These are phyloP conservation scores for Cochlearius cochlearius DNA, from an alignment of 2,113 vertebrate genomes.

Conservation along the genomic window DNA sequence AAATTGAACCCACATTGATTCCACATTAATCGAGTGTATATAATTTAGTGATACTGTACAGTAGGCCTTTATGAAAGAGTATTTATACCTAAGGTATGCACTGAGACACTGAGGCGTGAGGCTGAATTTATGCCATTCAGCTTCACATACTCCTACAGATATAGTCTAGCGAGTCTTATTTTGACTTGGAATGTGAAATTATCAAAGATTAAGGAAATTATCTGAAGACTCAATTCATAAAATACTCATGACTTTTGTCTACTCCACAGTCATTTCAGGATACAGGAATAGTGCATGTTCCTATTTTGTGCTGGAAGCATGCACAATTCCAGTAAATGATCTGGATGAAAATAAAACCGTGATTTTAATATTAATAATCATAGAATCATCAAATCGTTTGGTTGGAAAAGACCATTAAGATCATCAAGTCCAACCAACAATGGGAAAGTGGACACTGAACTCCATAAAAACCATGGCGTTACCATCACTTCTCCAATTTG, in stretches of 20 bases:
- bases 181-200: not conserved
- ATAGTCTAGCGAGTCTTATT: not conserved
- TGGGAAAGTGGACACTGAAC: not conserved
- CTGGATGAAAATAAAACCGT: not conserved
- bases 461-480: not conserved
- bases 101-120: not conserved
- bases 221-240: not conserved
- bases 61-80: not conserved
- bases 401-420: no score
- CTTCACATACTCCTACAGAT: not conserved
- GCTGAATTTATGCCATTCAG: not conserved
- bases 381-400: no score
- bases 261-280: not conserved
- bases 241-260: not conserved
- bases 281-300: not conserved
- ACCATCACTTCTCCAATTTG: not conserved
- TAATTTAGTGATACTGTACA: not conserved
- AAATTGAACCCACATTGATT: not conserved
- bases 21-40: not conserved
- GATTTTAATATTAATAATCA: not conserved
- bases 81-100: not conserved
- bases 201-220: not conserved
- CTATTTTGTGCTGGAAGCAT: not conserved
- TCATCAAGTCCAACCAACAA: not conserved
- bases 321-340: not conserved